phyloP scores from a whole-genome alignment of 2,113 vertebrate species.

The Centropristis striata region DNA sequence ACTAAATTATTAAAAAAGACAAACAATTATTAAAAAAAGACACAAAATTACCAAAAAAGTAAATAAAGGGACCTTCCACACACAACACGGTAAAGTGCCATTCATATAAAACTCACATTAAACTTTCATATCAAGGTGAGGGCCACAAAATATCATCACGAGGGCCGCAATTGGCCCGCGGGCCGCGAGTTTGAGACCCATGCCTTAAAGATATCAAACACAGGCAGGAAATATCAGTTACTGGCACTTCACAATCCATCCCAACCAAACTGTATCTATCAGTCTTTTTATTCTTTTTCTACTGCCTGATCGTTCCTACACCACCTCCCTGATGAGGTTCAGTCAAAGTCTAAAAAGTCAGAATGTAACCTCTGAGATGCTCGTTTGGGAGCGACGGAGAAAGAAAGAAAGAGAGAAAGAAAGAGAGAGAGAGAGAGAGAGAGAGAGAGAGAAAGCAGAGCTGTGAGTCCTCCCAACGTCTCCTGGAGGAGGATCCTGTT shows the following conservation, averaged over 20 bases:
- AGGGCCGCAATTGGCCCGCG: no score
- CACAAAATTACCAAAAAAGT: no score
- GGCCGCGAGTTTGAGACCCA: no score
- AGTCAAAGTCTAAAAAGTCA: neutral
- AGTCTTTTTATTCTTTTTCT: neutral
- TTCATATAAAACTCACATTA: no score
- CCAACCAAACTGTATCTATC: neutral
- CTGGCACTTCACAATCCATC: neutral
- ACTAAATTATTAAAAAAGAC: no score
- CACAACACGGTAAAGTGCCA: no score
- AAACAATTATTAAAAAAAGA: no score
- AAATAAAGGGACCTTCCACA: no score
- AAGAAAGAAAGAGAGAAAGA: neutral
- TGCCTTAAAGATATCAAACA: neutral
- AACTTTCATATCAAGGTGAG: no score
- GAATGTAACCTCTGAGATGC: neutral
- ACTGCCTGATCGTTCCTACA: neutral
- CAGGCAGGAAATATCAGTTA: neutral
- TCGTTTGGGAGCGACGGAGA: neutral
- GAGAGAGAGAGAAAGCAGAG: no score
- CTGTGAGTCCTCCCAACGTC: neutral
- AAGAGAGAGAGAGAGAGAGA: no score
- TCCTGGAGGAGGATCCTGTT: neutral
- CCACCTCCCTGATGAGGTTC: neutral
- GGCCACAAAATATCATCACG: no score